A percentile compares a stretch with the other conserved stretches of the same genome.
These are phyloP conservation scores for Stramonita haemastoma DNA, from an alignment of 2,888 invertebrate species.

Conservation along the genomic window DNA sequence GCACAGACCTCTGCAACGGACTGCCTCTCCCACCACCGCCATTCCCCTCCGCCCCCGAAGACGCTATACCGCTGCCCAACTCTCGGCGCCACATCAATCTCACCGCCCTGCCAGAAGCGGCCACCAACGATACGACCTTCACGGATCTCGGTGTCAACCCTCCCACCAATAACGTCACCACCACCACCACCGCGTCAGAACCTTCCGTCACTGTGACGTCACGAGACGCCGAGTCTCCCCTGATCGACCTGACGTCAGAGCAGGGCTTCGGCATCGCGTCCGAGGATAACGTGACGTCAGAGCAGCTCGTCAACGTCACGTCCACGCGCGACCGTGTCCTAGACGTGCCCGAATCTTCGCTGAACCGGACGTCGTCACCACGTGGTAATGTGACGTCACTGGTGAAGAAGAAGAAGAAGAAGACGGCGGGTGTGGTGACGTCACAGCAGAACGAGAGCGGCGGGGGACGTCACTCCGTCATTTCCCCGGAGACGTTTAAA, in stretches of 20 bases:
- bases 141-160: background rate
- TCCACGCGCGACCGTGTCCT: background rate
- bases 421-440: background rate
- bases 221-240: background rate
- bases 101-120: background rate
- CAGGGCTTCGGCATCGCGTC: background rate
- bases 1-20: constrained; percentile 25
- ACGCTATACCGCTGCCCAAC: background rate
- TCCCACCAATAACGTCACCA: too few relatives aligned
- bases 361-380: too few relatives aligned
- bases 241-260: background rate
- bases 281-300: background rate
- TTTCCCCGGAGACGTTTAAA: constrained; percentile 10
- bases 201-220: too few relatives aligned
- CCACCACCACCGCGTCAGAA: too few relatives aligned
- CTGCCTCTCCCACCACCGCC: too few relatives aligned
- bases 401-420: background rate
- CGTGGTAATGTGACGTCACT: background rate
- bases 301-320: background rate
- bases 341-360: too few relatives aligned
- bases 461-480: background rate
- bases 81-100: background rate
- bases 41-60: too few relatives aligned
- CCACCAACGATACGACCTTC: background rate
- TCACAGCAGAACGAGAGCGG: background rate